These are phyloP conservation scores for Gephyroberyx darwinii DNA, from an alignment of 2,797 vertebrate species.

Conservation along the genomic window DNA sequence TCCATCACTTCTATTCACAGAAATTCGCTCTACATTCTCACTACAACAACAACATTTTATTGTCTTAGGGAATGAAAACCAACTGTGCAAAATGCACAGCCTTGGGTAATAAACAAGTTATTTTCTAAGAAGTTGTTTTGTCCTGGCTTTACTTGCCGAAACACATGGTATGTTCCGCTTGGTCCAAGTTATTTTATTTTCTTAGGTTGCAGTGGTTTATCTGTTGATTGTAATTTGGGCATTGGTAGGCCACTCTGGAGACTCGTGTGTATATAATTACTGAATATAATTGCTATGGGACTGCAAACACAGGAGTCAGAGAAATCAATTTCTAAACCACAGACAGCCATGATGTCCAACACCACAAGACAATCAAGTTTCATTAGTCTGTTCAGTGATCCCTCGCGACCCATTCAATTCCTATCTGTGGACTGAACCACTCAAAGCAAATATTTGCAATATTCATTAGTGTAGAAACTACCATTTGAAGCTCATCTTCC, in stretches of 20 bases:
- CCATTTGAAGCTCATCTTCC: constrained; percentile 2
- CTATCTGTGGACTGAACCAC: constrained; percentile 43
- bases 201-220: constrained; percentile 72
- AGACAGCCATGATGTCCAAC: constrained; percentile 57
- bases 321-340: constrained; percentile 48
- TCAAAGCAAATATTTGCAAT: constrained; percentile 27
- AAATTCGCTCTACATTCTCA: background rate
- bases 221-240: constrained; percentile 70
- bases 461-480: constrained; percentile 27
- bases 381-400: constrained; percentile 61
- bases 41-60: background rate
- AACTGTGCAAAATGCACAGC: background rate
- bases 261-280: constrained; percentile 69
- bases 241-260: constrained; percentile 61
- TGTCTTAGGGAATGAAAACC: constrained; percentile 1
- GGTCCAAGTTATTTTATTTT: constrained; percentile 52
- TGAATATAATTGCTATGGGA: constrained; percentile 63
- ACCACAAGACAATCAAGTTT: constrained; percentile 59
- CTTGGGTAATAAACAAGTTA: constrained; percentile 20
- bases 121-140: constrained; percentile 26
- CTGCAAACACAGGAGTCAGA: constrained; percentile 60
- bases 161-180: constrained; percentile 33
- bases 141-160: constrained; percentile 30
- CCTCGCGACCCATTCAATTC: constrained; percentile 51
- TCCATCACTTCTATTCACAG: background rate